Percentiles rank a stretch among this genome's conserved stretches.
Evolutionary conservation across 2,888 invertebrate genomes (phyloP).

Genomic region (Calliopum simillimum): DNA sequence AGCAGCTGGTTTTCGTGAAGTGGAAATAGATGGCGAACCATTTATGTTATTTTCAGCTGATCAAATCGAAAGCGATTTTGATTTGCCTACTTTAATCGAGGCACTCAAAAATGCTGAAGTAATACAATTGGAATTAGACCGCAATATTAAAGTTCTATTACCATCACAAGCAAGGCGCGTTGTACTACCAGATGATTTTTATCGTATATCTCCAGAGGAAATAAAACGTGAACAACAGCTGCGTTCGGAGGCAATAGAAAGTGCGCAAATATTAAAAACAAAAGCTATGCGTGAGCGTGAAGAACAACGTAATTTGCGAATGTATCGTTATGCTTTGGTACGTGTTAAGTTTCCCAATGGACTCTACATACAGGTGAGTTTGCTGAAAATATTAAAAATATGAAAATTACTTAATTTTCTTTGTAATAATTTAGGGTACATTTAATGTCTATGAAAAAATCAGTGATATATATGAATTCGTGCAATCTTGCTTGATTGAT

Average conservation of each 20-base stretch:
- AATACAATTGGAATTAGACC: conserved; percentile 85
- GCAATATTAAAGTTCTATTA: conserved; percentile 85
- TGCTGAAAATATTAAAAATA: not conserved
- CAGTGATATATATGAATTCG: conserved; percentile 80
- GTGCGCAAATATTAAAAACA: conserved; percentile 85
- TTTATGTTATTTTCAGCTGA: conserved; percentile 75
- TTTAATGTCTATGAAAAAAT: conserved; percentile 87
- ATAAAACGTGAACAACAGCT: conserved; percentile 83
- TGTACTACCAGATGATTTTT: conserved; percentile 87
- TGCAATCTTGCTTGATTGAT: conserved; percentile 80
- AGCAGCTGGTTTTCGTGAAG: conserved; percentile 84
- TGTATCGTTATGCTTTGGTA: conserved; percentile 88
- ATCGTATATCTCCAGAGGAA: conserved; percentile 83
- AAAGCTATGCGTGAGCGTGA: conserved; percentile 96
- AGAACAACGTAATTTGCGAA: conserved; percentile 80
- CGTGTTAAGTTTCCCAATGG: conserved; percentile 91
- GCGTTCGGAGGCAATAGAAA: conserved; percentile 82
- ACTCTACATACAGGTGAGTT: conserved; percentile 78
- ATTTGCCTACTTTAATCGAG: conserved; percentile 76
- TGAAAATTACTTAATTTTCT: conserved; percentile 15
- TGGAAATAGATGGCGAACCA: conserved; percentile 74
- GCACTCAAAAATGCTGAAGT: conserved; percentile 83
- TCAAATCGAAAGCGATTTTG: conserved; percentile 68
- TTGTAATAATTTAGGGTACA: conserved; percentile 78
- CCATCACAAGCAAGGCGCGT: conserved; percentile 79